Percentiles rank a stretch among this genome's conserved stretches.
Evolutionary conservation across 2,797 vertebrate species (phyloP).

Genomic region (Paramormyrops hopkinsi): DNA sequence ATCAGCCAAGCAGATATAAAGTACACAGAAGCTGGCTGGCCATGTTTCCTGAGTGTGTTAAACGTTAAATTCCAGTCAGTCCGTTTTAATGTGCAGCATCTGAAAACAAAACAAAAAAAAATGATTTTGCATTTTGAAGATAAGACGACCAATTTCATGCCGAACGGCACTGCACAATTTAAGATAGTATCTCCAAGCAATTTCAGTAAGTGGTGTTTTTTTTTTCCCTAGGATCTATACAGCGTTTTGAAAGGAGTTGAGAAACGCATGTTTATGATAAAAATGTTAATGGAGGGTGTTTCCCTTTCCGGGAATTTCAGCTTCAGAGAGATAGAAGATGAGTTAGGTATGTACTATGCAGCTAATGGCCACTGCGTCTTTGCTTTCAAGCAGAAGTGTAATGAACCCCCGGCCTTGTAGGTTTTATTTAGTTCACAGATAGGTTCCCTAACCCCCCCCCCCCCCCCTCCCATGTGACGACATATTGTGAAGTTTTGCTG

Average conservation of each 20-base stretch:
- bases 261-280: constrained; percentile 24
- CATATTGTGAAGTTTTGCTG: not conserved
- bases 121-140: constrained; percentile 24
- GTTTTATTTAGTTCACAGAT: not conserved
- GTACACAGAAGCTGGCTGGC: not conserved
- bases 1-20: not conserved
- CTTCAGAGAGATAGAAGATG: constrained; percentile 6
- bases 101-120: constrained; percentile 23
- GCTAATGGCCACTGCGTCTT: not conserved
- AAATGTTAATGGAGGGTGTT: constrained; percentile 30
- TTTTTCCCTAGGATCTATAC: not conserved
- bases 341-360: not conserved
- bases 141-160: constrained; percentile 19
- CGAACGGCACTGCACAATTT: constrained; percentile 26
- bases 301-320: constrained; percentile 8
- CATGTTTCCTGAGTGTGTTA: not conserved
- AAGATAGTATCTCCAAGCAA: constrained; percentile 26
- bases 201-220: constrained; percentile 16
- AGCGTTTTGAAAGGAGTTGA: constrained; percentile 14
- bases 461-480: not conserved
- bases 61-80: constrained; percentile 1
- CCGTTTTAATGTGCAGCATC: constrained; percentile 19
- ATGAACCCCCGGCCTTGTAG: not conserved
- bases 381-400: not conserved
- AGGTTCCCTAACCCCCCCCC: not conserved